These are phyloP conservation scores for Hemicordylus capensis DNA, from an alignment of 2,113 vertebrate genomes.

Conservation along the genomic window DNA sequence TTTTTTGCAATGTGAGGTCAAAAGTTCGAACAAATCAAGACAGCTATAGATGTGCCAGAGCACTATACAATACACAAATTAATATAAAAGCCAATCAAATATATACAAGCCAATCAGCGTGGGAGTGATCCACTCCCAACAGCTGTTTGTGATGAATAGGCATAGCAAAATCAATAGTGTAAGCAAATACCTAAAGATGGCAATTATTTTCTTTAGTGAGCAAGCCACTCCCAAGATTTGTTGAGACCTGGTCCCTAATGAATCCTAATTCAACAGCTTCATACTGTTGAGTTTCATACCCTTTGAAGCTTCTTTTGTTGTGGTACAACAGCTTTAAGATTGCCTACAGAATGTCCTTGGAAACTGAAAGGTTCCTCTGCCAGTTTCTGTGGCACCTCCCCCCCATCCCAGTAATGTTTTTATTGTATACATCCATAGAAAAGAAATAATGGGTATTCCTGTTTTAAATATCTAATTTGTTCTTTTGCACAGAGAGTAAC, in stretches of 20 bases:
- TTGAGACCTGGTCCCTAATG: neutral
- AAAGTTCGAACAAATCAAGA: neutral
- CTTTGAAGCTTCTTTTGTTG: neutral
- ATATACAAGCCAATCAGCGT: neutral
- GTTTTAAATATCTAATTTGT: too few relatives aligned
- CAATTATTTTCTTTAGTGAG: neutral
- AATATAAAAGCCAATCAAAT: neutral
- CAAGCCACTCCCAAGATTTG: neutral
- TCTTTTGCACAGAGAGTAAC: too few relatives aligned
- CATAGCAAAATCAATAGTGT: neutral
- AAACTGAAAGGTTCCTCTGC: too few relatives aligned
- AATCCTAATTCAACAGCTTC: neutral
- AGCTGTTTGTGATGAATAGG: neutral
- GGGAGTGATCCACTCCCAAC: constrained; percentile 1
- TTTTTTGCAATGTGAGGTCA: neutral
- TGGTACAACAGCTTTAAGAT: neutral
- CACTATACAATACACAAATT: neutral
- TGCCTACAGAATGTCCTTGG: neutral
- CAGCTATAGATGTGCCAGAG: neutral
- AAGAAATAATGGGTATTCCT: too few relatives aligned
- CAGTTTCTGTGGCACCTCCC: too few relatives aligned
- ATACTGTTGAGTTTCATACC: neutral
- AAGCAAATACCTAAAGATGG: neutral
- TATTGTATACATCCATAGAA: too few relatives aligned
- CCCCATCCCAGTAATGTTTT: too few relatives aligned